Evolutionary conservation across 2,113 vertebrate genomes (phyloP).

Genomic region (Lepus europaeus): DNA sequence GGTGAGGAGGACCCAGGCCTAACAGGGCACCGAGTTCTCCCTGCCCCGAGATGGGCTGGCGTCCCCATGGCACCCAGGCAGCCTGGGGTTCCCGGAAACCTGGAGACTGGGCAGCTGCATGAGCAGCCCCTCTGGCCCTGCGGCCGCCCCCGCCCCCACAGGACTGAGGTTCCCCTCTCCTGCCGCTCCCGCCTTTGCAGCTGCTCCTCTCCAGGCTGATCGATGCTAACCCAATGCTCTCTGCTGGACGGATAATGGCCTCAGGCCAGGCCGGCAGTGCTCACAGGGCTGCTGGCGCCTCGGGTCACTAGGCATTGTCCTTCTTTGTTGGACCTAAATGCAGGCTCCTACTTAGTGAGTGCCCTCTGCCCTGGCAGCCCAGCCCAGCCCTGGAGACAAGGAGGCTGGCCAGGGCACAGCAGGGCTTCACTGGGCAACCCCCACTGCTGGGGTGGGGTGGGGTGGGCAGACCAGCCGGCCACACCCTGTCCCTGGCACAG

Average conservation of each 20-base stretch:
- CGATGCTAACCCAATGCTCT: slow-evolving; percentile 75
- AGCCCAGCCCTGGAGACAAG: slow-evolving; percentile 1
- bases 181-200: not conserved
- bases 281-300: slow-evolving; percentile 77
- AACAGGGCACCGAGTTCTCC: not conserved
- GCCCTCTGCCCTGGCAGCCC: not conserved
- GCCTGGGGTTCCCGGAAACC: not conserved
- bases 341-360: slow-evolving; percentile 42
- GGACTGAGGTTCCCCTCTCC: not conserved
- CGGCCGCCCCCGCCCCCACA: not conserved
- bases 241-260: slow-evolving; percentile 77
- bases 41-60: not conserved
- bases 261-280: slow-evolving; percentile 73
- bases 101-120: not conserved
- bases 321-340: slow-evolving; percentile 1
- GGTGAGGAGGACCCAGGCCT: not conserved
- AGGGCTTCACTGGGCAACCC: not conserved
- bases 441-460: too few species aligned
- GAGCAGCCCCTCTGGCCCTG: slow-evolving; percentile 1
- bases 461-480: not conserved
- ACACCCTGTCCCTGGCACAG: not conserved
- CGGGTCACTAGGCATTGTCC: slow-evolving; percentile 34
- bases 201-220: slow-evolving; percentile 59
- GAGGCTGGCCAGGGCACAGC: not conserved
- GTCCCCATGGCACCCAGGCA: not conserved